A percentile compares a stretch with the other conserved stretches of the same genome.
These are phyloP conservation scores for Hetaerina titia DNA, from an alignment of 2,888 invertebrate species.

Conservation along the genomic window DNA sequence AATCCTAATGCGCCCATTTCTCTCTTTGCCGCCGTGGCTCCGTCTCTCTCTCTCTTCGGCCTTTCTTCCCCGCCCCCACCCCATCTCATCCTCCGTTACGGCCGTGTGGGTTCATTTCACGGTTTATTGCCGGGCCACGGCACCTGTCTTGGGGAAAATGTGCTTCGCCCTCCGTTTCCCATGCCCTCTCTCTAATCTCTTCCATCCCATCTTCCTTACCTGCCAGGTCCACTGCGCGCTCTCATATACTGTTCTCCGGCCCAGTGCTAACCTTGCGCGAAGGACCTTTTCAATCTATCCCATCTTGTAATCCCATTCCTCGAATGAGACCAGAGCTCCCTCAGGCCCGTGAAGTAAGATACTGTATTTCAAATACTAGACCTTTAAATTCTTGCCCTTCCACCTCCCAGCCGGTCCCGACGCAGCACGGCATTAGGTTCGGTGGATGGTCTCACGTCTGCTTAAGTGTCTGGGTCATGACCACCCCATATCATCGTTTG, in stretches of 20 bases:
- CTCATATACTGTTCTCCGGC: not conserved
- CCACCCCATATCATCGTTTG: not conserved
- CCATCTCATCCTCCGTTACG: not conserved
- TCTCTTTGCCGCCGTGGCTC: not conserved
- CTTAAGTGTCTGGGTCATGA: not conserved
- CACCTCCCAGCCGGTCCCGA: not conserved
- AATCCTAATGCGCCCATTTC: slow-evolving; percentile 21
- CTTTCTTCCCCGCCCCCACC: not conserved
- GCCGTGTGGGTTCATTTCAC: slow-evolving; percentile 42
- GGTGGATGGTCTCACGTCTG: not conserved
- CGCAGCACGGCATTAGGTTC: not conserved
- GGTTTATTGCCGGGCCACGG: slow-evolving; percentile 49
- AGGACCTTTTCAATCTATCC: slow-evolving; percentile 27
- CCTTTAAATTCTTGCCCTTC: not conserved
- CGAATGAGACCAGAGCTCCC: not conserved
- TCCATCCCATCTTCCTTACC: slow-evolving; percentile 32
- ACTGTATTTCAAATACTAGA: not conserved
- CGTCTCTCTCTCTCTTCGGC: too few relatives aligned
- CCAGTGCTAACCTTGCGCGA: not conserved
- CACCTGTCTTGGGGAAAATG: slow-evolving; percentile 42
- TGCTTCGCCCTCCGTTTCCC: not conserved
- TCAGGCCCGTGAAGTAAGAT: not conserved
- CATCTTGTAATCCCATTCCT: slow-evolving; percentile 15
- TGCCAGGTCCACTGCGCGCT: not conserved
- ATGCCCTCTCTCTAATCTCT: not conserved